Percentiles rank a stretch among this genome's conserved stretches.
Evolutionary conservation across 2,113 vertebrate species (phyloP).

Genomic region (Rafetus swinhoei): DNA sequence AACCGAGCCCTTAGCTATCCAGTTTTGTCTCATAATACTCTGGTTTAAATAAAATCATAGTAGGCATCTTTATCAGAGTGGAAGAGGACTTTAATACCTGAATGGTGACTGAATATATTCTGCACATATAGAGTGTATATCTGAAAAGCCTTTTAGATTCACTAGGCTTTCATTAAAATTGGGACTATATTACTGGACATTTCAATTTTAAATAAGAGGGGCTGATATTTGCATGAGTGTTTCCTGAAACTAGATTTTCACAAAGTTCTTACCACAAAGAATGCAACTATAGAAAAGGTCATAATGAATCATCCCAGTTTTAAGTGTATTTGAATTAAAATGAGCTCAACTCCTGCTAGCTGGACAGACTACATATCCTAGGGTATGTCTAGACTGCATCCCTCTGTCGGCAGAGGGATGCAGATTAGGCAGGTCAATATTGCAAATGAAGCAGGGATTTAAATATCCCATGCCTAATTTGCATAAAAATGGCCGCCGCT

Average conservation of each 20-base stretch:
- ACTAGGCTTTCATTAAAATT: not conserved
- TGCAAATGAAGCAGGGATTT: too few species aligned
- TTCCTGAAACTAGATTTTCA: not conserved
- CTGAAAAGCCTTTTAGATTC: slow-evolving; percentile 51
- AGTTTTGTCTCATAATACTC: not conserved
- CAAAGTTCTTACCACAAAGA: not conserved
- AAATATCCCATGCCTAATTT: too few species aligned
- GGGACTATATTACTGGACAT: slow-evolving; percentile 6
- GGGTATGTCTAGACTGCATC: not conserved
- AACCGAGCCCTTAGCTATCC: not conserved
- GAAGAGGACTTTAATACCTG: slow-evolving; percentile 3
- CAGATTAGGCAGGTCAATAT: too few species aligned
- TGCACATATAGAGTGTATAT: slow-evolving; percentile 4
- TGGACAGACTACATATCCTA: not conserved
- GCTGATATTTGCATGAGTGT: slow-evolving; percentile 17
- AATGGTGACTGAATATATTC: slow-evolving; percentile 51
- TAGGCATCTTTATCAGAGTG: not conserved
- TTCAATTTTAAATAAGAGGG: slow-evolving; percentile 36
- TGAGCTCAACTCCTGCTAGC: not conserved
- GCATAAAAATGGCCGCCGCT: too few species aligned
- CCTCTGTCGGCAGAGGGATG: too few species aligned
- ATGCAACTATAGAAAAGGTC: slow-evolving; percentile 38
- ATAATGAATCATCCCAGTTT: slow-evolving; percentile 14
- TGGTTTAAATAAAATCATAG: not conserved
- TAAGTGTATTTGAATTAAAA: not conserved